phyloP scores from a whole-genome alignment of 2,113 vertebrate genomes.

The Raja brachyura region DNA sequence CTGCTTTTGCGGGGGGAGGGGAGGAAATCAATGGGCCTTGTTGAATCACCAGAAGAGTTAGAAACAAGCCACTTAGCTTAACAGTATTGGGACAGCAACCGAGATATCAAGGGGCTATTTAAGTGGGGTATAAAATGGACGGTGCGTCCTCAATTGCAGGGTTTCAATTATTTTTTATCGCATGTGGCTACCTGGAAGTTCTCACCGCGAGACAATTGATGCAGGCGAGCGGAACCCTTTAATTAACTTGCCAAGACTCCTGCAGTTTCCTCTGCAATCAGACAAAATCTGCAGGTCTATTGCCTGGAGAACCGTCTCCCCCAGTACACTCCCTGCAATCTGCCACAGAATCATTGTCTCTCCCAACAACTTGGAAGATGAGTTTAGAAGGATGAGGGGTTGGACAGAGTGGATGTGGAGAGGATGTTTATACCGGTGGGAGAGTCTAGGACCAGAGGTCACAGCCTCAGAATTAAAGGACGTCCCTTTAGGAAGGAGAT shows the following conservation, averaged over 20 bases:
- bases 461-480: too few relatives aligned
- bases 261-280: not conserved
- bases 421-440: too few relatives aligned
- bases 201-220: conserved; percentile 16
- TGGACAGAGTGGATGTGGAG: too few relatives aligned
- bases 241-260: conserved; percentile 15
- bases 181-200: conserved; percentile 17
- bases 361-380: not conserved
- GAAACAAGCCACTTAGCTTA: not conserved
- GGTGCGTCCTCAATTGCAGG: not conserved
- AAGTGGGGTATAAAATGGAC: not conserved
- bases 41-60: not conserved
- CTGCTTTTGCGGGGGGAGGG: not conserved
- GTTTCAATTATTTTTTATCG: conserved; percentile 19
- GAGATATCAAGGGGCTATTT: conserved; percentile 16
- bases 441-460: too few relatives aligned
- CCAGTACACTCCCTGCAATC: not conserved
- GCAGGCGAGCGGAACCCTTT: not conserved
- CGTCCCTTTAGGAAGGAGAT: too few relatives aligned
- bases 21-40: not conserved
- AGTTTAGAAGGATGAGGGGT: too few relatives aligned
- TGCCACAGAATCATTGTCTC: not conserved
- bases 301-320: not conserved
- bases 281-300: not conserved
- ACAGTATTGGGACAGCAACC: not conserved